A percentile compares a stretch with the other conserved stretches of the same genome.
Evolutionary conservation across 2,888 invertebrate genomes (phyloP).

Genomic region (Cosmopolites sordidus): DNA sequence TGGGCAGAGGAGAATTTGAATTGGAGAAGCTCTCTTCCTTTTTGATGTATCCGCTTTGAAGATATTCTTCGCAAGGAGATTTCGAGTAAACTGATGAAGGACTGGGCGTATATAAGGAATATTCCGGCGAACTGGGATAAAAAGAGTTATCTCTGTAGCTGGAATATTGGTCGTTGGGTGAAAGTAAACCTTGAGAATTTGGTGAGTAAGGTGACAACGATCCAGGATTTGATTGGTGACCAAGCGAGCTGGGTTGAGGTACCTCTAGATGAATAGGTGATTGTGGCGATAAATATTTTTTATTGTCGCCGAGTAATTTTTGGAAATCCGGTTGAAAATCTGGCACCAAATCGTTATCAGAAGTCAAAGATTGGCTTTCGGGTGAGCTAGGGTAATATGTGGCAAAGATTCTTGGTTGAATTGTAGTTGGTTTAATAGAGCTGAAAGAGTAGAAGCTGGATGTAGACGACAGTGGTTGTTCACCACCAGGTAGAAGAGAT

Average conservation of each 20-base stretch:
- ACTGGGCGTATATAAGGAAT: conserved; percentile 52
- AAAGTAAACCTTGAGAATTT: conserved; percentile 45
- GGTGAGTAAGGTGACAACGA: conserved; percentile 47
- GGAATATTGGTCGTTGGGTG: conserved; percentile 51
- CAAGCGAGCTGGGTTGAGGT: conserved; percentile 37
- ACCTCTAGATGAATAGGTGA: conserved; percentile 48
- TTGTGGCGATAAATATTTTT: conserved; percentile 43
- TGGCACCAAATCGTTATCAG: conserved; percentile 30
- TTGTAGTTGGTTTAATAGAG: conserved; percentile 40
- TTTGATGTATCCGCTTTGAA: conserved; percentile 44
- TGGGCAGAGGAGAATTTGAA: conserved; percentile 49
- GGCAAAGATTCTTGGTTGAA: conserved; percentile 43
- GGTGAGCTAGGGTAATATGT: conserved; percentile 42
- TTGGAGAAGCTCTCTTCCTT: conserved; percentile 54
- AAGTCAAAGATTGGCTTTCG: conserved; percentile 34
- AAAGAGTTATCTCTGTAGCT: conserved; percentile 50
- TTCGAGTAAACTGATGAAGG: conserved; percentile 53
- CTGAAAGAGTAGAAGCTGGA: conserved; percentile 38
- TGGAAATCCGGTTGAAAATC: conserved; percentile 46
- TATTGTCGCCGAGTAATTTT: conserved; percentile 39
- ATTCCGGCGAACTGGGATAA: conserved; percentile 51
- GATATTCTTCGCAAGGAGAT: conserved; percentile 53
- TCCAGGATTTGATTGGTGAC: conserved; percentile 38
- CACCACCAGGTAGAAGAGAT: conserved; percentile 64
- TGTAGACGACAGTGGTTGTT: conserved; percentile 56